Percentiles rank a stretch among this genome's conserved stretches.
These are phyloP conservation scores for Stegodyphus mimosarum DNA, from an alignment of 1,140 invertebrate species.

Conservation along the genomic window DNA sequence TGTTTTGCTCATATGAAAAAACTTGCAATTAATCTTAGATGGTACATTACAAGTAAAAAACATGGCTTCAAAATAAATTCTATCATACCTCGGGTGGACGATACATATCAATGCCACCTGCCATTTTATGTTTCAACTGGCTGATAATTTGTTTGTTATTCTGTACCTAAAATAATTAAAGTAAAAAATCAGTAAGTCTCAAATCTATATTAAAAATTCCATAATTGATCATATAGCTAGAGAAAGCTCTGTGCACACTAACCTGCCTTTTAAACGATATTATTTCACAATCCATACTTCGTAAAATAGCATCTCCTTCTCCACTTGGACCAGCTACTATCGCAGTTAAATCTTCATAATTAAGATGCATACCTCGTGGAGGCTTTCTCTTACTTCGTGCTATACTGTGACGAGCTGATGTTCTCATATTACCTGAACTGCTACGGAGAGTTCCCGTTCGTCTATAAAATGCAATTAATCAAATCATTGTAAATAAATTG, in stretches of 20 bases:
- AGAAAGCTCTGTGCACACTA: slow-evolving; percentile 64
- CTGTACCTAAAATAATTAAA: slow-evolving; percentile 79
- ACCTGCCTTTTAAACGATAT: slow-evolving; percentile 94
- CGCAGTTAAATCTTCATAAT: slow-evolving; percentile 92
- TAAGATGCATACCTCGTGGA: slow-evolving; percentile 95
- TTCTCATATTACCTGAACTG: slow-evolving; percentile 74
- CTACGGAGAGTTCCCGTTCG: slow-evolving; percentile 81
- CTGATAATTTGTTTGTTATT: slow-evolving; percentile 93
- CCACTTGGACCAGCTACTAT: slow-evolving; percentile 79
- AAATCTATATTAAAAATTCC: neutral
- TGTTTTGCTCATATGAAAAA: too few species aligned
- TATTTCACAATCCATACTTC: slow-evolving; percentile 92
- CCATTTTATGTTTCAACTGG: slow-evolving; percentile 76
- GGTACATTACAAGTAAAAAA: too few species aligned
- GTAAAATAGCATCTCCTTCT: slow-evolving; percentile 85
- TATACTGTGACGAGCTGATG: slow-evolving; percentile 67
- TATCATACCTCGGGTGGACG: slow-evolving; percentile 74
- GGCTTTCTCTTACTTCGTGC: slow-evolving; percentile 85
- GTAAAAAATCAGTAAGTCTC: neutral
- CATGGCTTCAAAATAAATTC: too few species aligned
- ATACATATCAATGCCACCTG: slow-evolving; percentile 79
- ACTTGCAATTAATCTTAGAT: too few species aligned
- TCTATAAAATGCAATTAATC: slow-evolving; percentile 68
- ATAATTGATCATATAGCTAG: neutral
- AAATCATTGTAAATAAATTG: too few species aligned